These are phyloP conservation scores for Saguinus midas DNA, from an alignment of 2,113 vertebrate species.

Conservation along the genomic window DNA sequence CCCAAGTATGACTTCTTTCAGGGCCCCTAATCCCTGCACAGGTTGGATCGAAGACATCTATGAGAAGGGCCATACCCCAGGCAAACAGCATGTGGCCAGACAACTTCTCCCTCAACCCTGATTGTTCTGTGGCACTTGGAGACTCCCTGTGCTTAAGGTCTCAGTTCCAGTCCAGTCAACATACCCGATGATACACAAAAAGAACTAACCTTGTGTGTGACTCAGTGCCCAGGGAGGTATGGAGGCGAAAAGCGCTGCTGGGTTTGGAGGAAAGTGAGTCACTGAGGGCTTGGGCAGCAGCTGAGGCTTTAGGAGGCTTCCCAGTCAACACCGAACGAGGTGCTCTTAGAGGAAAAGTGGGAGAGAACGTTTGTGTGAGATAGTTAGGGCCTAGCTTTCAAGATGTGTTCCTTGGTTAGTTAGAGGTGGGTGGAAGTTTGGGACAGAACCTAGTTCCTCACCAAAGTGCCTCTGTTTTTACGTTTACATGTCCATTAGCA, in stretches of 20 bases:
- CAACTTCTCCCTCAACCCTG: not conserved
- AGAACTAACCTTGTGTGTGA: not conserved
- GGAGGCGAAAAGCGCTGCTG: not conserved
- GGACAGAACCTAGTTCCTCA: not conserved
- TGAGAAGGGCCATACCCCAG: not conserved
- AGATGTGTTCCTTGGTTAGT: not conserved
- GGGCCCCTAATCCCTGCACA: not conserved
- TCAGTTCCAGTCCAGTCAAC: not conserved
- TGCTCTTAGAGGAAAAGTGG: not conserved
- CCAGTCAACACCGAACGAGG: not conserved
- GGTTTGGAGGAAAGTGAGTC: not conserved
- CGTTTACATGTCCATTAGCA: not conserved
- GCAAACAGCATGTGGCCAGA: not conserved
- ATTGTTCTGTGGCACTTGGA: not conserved
- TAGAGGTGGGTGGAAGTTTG: not conserved
- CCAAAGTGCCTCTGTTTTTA: not conserved
- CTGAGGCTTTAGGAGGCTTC: not conserved
- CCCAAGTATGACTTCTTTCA: not conserved
- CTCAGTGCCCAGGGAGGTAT: too few species aligned
- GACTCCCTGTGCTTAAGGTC: not conserved
- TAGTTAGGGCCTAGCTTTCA: not conserved
- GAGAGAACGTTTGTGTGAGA: not conserved
- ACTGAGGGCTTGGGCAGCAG: not conserved
- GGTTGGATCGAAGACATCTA: too few species aligned
- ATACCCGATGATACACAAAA: not conserved